Evolutionary conservation across 2,113 vertebrate genomes (phyloP).

Genomic region (Fulica atra): DNA sequence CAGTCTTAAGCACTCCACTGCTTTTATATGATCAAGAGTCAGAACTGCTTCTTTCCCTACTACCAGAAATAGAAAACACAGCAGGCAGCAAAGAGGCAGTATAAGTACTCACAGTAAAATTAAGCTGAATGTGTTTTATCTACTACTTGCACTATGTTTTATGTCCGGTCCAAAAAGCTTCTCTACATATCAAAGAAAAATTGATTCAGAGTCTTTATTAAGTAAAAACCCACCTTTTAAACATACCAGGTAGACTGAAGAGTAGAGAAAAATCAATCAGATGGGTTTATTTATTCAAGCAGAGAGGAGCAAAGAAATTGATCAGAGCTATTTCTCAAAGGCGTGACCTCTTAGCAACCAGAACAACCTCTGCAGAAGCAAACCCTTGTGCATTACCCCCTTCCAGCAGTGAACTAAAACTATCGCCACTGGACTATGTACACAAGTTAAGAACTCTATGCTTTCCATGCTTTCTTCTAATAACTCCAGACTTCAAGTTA

Average conservation of each 20-base stretch:
- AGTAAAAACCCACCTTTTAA: neutral
- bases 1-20: neutral
- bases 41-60: neutral
- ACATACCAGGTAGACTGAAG: neutral
- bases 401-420: neutral
- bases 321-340: neutral
- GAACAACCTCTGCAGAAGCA: neutral
- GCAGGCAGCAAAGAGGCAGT: neutral
- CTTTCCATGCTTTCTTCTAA: neutral
- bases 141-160: neutral
- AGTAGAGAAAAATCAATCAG: slow-evolving; percentile 25
- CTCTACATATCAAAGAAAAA: neutral
- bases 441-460: neutral
- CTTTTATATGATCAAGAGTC: neutral
- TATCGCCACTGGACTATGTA: neutral
- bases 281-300: neutral
- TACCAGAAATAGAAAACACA: neutral
- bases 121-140: neutral
- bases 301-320: neutral
- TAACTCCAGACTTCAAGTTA: neutral
- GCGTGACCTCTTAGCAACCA: neutral
- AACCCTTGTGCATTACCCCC: neutral
- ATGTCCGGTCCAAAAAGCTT: neutral
- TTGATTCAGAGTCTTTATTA: neutral
- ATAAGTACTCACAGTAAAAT: neutral